A percentile compares a stretch with the other conserved stretches of the same genome.
Evolutionary conservation across 2,797 vertebrate genomes (phyloP).

Genomic region (Aselliscus stoliczkanus): DNA sequence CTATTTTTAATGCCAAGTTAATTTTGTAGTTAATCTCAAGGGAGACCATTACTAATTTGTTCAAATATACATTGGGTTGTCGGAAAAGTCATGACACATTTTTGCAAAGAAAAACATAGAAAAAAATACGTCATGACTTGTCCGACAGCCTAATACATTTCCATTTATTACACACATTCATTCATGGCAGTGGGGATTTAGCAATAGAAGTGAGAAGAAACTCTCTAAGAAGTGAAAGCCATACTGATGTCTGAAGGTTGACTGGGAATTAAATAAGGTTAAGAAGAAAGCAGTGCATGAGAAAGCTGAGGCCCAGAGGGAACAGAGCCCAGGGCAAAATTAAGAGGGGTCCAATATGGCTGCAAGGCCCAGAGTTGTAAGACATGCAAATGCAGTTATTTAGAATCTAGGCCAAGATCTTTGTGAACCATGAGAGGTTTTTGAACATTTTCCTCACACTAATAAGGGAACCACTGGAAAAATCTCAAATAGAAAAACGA

Average conservation of each 20-base stretch:
- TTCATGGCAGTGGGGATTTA: background rate
- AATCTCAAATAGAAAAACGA: background rate
- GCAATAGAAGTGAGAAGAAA: background rate
- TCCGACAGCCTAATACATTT: too few relatives aligned
- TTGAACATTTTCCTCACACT: background rate
- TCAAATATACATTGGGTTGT: background rate
- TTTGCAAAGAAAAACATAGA: too few relatives aligned
- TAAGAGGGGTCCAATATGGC: too few relatives aligned
- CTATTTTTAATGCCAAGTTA: background rate
- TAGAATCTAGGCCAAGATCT: background rate
- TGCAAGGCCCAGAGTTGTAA: background rate
- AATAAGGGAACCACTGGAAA: background rate
- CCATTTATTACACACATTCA: background rate
- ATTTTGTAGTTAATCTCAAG: background rate
- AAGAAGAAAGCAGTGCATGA: background rate
- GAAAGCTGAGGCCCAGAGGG: fast-evolving
- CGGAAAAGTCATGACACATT: too few relatives aligned
- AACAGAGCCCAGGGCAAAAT: too few relatives aligned
- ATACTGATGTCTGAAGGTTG: background rate
- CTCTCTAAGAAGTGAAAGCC: background rate
- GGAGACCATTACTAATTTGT: background rate
- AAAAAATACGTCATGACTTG: too few relatives aligned
- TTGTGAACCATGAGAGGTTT: background rate
- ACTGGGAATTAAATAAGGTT: background rate
- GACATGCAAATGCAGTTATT: background rate